These are phyloP conservation scores for Ophion ventricosus DNA, from an alignment of 2,888 invertebrate genomes.

Conservation along the genomic window DNA sequence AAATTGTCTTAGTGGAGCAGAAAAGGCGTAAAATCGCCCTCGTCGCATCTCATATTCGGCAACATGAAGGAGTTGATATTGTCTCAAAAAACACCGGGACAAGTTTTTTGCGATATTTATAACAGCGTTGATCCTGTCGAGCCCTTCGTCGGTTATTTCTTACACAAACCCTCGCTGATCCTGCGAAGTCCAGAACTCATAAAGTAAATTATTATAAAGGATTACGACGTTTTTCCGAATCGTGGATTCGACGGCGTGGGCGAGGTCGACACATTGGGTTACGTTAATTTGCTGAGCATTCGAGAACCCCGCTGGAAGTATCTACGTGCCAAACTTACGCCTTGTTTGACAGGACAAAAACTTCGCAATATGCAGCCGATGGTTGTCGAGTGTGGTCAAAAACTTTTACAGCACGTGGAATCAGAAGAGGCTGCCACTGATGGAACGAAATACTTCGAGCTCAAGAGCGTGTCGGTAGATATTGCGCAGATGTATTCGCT, in stretches of 20 bases:
- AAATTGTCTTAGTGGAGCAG: conserved; percentile 75
- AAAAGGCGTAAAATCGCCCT: conserved; percentile 71
- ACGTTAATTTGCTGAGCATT: conserved; percentile 81
- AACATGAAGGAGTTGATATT: conserved; percentile 73
- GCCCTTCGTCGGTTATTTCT: conserved; percentile 83
- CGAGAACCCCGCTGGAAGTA: conserved; percentile 84
- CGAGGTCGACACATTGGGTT: conserved; percentile 78
- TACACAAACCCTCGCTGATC: conserved; percentile 83
- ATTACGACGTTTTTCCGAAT: conserved; percentile 83
- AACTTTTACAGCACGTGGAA: conserved; percentile 72
- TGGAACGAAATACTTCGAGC: conserved; percentile 70
- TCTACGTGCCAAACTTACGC: conserved; percentile 79
- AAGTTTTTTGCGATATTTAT: conserved; percentile 74
- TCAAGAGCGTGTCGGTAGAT: conserved; percentile 72
- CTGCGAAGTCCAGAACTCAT: conserved; percentile 83
- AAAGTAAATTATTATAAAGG: conserved; percentile 83
- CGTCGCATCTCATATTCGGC: conserved; percentile 73
- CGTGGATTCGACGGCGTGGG: conserved; percentile 80
- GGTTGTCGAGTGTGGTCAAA: conserved; percentile 70
- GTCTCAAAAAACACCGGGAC: conserved; percentile 71
- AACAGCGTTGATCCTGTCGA: conserved; percentile 70
- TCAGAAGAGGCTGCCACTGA: conserved; percentile 49
- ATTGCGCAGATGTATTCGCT: conserved; percentile 73
- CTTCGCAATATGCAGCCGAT: conserved; percentile 74
- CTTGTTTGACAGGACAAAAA: conserved; percentile 75